Percentiles rank a stretch among this genome's conserved stretches.
These are phyloP conservation scores for Acleris sparsana DNA, from an alignment of 2,888 invertebrate species.

Conservation along the genomic window DNA sequence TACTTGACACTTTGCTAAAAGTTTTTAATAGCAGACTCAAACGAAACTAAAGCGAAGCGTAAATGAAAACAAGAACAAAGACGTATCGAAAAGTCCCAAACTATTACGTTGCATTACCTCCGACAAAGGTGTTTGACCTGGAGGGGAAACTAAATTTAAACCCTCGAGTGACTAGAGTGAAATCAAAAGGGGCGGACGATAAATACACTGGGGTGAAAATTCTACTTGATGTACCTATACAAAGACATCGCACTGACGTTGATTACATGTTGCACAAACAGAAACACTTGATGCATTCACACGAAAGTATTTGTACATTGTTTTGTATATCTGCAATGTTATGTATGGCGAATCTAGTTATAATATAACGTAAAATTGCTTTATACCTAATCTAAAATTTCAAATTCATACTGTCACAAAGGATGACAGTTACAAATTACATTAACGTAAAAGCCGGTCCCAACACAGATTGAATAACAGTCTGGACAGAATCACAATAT, in stretches of 20 bases:
- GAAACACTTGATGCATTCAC: no score
- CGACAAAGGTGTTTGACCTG: constrained; percentile 15
- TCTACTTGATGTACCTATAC: constrained; percentile 12
- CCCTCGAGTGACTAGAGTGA: constrained; percentile 1
- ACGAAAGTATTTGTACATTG: no score
- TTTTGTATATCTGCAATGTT: not conserved
- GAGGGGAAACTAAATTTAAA: constrained; percentile 33
- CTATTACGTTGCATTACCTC: constrained; percentile 6
- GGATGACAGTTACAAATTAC: constrained; percentile 35
- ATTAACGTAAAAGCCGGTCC: constrained; percentile 23
- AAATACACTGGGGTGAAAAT: constrained; percentile 7
- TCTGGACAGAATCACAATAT: constrained; percentile 28
- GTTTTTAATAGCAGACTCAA: no score
- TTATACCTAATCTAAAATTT: constrained; percentile 16
- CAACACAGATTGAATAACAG: constrained; percentile 32
- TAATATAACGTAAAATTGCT: not conserved
- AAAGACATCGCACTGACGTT: constrained; percentile 11
- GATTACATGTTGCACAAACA: constrained; percentile 4
- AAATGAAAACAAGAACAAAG: not conserved
- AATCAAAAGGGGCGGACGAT: constrained; percentile 7
- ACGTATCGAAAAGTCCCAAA: not conserved
- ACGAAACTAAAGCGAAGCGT: not conserved
- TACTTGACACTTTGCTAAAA: no score
- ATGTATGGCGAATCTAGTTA: not conserved
- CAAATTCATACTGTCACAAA: constrained; percentile 31